Evolutionary conservation across 2,113 vertebrate genomes (phyloP), one percentile per base, ranked within the genome.

Genomic region (Plecturocebus donacophilus): DNA sequence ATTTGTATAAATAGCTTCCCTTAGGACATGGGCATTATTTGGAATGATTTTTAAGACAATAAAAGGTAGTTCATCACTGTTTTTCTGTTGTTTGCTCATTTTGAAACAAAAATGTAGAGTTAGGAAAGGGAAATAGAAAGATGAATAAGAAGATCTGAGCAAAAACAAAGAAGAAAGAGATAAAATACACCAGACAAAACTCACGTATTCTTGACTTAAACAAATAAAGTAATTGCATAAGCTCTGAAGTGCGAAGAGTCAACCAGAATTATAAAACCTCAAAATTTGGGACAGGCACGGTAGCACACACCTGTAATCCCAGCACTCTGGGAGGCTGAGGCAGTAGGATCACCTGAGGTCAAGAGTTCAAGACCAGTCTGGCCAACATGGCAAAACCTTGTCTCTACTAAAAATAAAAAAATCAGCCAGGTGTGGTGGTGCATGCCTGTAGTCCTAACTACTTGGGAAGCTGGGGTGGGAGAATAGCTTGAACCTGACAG

Each of bases 21-120:
- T 12, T 0, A 0, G 0, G 64, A 45, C 11, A 23, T 10, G 2
- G 0, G 54, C 27, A 38, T 68, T 32, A 1, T 9, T 30, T 20
- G 91, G 20, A 23, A 35, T 17, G 20, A 5, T 42, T 38, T 42
- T 16, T 73, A 20, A 21, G 73, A 58, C 12, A 54, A 49, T 21
- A 30, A 94, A 61, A 82, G 2, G 11, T 17, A 25, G 10, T 9
- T 73, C 25, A 12, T 23, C 16, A 2, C 64, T 54, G 8, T 56
- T 76, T 91, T 94, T 64, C 27, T 10, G 47, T 19, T 27, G 2
- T 47, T 90, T 42, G 0, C 27, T 87, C 8, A 42, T 64, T 56
- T 49, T 84, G 64, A 96, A 96, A 66, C 3, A 75, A n/a, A 66
- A 81, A 0, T 66, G 92, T 64, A 76, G 1, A 80, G 54, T 11